phyloP scores from a whole-genome alignment of 2,888 invertebrate genomes.

The Eupithecia centaureata region DNA sequence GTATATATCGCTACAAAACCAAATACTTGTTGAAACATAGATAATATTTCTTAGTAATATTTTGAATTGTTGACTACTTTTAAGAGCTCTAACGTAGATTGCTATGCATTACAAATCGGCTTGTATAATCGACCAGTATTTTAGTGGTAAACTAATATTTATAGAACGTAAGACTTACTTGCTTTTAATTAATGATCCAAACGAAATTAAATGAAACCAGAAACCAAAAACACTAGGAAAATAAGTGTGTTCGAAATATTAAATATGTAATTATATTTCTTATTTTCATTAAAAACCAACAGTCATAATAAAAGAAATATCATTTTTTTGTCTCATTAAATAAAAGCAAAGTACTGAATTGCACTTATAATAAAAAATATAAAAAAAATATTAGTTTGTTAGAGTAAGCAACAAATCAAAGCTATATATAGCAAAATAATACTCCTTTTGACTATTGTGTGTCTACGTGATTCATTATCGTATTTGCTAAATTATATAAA shows the following conservation, averaged over 20 bases:
- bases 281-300: neutral
- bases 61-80: conserved; percentile 81
- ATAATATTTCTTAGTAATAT: conserved; percentile 70
- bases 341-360: conserved; percentile 27
- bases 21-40: conserved; percentile 47
- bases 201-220: neutral
- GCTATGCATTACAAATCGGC: conserved; percentile 57
- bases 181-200: conserved; percentile 32
- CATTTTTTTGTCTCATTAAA: conserved; percentile 29
- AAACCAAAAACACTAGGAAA: neutral
- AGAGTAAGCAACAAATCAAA: conserved; percentile 50
- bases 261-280: no score
- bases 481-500: conserved; percentile 40
- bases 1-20: conserved; percentile 53
- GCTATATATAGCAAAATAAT: conserved; percentile 55
- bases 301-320: neutral
- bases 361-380: conserved; percentile 39
- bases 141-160: conserved; percentile 35
- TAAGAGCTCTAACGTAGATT: conserved; percentile 68
- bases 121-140: conserved; percentile 67
- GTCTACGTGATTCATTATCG: conserved; percentile 54
- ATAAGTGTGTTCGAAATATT: neutral
- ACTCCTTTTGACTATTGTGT: conserved; percentile 52
- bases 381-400: conserved; percentile 42
- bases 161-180: conserved; percentile 30